These are phyloP conservation scores for Microvelia longipes DNA, from an alignment of 1,140 invertebrate genomes.

Conservation along the genomic window DNA sequence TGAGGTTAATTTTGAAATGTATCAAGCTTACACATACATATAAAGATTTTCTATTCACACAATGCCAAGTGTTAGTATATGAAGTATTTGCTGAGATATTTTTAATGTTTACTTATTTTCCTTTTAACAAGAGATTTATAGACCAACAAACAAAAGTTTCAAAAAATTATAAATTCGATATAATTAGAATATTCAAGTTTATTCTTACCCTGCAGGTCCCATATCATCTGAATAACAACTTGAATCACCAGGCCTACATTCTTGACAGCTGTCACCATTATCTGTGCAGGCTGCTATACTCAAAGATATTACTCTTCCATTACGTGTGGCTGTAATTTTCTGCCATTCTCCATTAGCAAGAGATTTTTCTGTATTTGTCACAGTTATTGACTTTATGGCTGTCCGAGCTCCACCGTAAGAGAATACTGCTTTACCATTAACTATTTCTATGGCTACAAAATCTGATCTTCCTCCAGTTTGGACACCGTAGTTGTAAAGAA, in stretches of 20 bases:
- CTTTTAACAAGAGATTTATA: too few relatives aligned
- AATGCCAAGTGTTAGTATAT: too few relatives aligned
- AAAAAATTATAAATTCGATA: too few relatives aligned
- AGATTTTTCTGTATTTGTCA: slow-evolving; percentile 38
- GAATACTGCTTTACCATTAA: slow-evolving; percentile 66
- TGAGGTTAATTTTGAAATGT: too few relatives aligned
- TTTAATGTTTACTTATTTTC: too few relatives aligned
- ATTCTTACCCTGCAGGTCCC: slow-evolving; percentile 71
- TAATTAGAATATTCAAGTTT: too few relatives aligned
- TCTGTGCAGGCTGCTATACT: slow-evolving; percentile 65
- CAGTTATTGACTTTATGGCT: slow-evolving; percentile 60
- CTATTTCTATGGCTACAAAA: slow-evolving; percentile 78
- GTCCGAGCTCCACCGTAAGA: slow-evolving; percentile 77
- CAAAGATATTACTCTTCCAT: slow-evolving; percentile 67
- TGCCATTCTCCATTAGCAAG: slow-evolving; percentile 79
- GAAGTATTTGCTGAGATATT: too few relatives aligned
- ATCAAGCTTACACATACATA: too few relatives aligned
- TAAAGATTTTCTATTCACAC: too few relatives aligned
- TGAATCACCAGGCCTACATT: slow-evolving; percentile 63
- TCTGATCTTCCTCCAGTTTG: slow-evolving; percentile 76
- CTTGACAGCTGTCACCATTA: slow-evolving; percentile 68
- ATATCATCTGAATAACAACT: slow-evolving; percentile 68
- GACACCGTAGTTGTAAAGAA: slow-evolving; percentile 78
- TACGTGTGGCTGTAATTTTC: slow-evolving; percentile 77
- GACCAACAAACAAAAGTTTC: too few relatives aligned